Evolutionary conservation across 2,888 invertebrate species (phyloP).

Genomic region (Trachelus iudaicus): DNA sequence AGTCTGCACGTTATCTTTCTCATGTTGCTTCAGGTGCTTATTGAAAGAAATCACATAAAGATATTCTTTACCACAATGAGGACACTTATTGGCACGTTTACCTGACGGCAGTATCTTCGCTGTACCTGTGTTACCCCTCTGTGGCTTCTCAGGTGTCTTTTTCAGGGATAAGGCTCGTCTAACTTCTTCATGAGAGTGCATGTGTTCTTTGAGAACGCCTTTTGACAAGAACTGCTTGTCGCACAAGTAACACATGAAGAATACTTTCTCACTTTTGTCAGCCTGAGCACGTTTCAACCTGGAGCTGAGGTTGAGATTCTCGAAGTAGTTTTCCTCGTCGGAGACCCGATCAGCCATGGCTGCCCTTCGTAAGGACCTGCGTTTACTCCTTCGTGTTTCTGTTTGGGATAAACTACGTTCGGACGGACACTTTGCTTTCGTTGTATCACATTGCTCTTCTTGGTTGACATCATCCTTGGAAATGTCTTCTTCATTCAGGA

Average conservation of each 20-base stretch:
- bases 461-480: slow-evolving; percentile 6
- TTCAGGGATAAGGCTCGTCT: slow-evolving; percentile 48
- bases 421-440: slow-evolving; percentile 1
- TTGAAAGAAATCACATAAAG: slow-evolving; percentile 60
- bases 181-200: slow-evolving; percentile 62
- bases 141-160: slow-evolving; percentile 39
- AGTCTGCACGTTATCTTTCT: slow-evolving; percentile 43
- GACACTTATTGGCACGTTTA: slow-evolving; percentile 58
- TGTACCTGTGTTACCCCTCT: slow-evolving; percentile 20
- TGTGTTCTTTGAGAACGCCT: slow-evolving; percentile 58
- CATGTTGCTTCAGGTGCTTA: slow-evolving; percentile 60
- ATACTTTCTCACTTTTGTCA: slow-evolving; percentile 51
- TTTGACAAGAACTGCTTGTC: slow-evolving; percentile 60
- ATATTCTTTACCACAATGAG: slow-evolving; percentile 62
- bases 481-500: background rate
- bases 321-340: slow-evolving; percentile 60
- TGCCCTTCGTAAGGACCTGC: slow-evolving; percentile 35
- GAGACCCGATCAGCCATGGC: slow-evolving; percentile 36
- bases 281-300: slow-evolving; percentile 48
- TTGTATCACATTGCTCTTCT: background rate
- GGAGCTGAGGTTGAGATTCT: slow-evolving; percentile 60
- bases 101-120: slow-evolving; percentile 50
- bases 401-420: slow-evolving; percentile 22
- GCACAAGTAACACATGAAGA: slow-evolving; percentile 59
- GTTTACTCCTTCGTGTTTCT: slow-evolving; percentile 49